Evolutionary conservation across 1,140 invertebrate genomes (phyloP).

Genomic region (Macrosteles quadrilineatus): DNA sequence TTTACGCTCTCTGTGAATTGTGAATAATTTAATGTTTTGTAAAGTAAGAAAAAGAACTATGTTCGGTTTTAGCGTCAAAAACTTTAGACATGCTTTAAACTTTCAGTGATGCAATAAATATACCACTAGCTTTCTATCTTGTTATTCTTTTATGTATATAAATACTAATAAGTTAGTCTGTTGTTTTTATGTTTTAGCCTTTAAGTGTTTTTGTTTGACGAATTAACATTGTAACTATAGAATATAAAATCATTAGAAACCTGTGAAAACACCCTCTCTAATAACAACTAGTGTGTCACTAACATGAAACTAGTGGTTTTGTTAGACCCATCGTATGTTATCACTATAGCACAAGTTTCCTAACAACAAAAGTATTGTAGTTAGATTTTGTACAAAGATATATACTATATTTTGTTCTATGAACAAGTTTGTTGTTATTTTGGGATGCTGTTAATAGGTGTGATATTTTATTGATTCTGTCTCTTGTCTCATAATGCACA

Average conservation of each 20-base stretch:
- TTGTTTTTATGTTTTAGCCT: not conserved
- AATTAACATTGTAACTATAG: not conserved
- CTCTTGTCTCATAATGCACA: too few species aligned
- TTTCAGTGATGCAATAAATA: not conserved
- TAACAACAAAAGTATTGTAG: not conserved
- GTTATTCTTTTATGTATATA: not conserved
- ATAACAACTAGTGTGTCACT: not conserved
- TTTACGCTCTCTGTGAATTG: too few species aligned
- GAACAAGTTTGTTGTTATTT: constrained; percentile 23
- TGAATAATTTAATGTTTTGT: not conserved
- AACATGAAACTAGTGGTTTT: not conserved
- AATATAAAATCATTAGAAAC: not conserved
- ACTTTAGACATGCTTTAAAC: not conserved
- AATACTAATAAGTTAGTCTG: not conserved
- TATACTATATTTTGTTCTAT: constrained; percentile 13
- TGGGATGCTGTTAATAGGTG: constrained; percentile 3
- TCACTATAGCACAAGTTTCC: not conserved
- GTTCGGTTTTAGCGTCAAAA: not conserved
- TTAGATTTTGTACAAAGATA: constrained; percentile 1
- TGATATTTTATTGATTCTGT: not conserved
- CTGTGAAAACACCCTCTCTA: not conserved
- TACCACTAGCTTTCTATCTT: not conserved
- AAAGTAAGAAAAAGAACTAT: not conserved
- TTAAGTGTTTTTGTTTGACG: not conserved
- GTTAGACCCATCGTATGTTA: not conserved